A percentile compares a stretch with the other conserved stretches of the same genome.
These are phyloP conservation scores for Petrolisthes cinctipes DNA, from an alignment of 2,888 invertebrate species.

Conservation along the genomic window DNA sequence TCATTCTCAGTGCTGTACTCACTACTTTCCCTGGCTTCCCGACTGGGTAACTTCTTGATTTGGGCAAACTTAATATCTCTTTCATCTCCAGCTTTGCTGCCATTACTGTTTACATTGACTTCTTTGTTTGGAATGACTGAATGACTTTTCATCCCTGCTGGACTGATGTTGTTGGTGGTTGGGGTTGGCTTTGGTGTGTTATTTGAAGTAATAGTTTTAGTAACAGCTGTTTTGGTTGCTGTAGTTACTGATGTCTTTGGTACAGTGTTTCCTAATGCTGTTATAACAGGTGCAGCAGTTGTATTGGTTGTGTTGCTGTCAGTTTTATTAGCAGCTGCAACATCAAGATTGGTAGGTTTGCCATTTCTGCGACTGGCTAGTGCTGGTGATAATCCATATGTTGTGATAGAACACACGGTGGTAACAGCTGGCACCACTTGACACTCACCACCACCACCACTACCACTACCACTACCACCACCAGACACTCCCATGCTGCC, in stretches of 20 bases:
- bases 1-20: constrained; percentile 33
- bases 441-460: constrained; percentile 4
- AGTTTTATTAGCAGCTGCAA: constrained; percentile 29
- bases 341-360: constrained; percentile 40
- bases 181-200: constrained; percentile 10
- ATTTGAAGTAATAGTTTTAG: neutral
- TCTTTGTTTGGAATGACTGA: neutral
- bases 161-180: constrained; percentile 8
- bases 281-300: neutral
- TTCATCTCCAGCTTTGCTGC: neutral
- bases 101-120: neutral
- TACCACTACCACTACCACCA: constrained; percentile 13
- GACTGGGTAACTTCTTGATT: constrained; percentile 23
- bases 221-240: neutral
- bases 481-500: constrained; percentile 50
- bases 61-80: constrained; percentile 43
- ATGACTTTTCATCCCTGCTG: neutral
- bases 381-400: constrained; percentile 62
- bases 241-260: neutral
- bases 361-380: constrained; percentile 48
- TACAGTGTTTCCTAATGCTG: neutral
- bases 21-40: neutral
- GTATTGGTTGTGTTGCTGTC: neutral
- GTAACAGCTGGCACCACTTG: constrained; percentile 25
- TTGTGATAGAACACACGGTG: constrained; percentile 35